phyloP scores from a whole-genome alignment of 2,888 invertebrate species.

The Brenthis daphne region DNA sequence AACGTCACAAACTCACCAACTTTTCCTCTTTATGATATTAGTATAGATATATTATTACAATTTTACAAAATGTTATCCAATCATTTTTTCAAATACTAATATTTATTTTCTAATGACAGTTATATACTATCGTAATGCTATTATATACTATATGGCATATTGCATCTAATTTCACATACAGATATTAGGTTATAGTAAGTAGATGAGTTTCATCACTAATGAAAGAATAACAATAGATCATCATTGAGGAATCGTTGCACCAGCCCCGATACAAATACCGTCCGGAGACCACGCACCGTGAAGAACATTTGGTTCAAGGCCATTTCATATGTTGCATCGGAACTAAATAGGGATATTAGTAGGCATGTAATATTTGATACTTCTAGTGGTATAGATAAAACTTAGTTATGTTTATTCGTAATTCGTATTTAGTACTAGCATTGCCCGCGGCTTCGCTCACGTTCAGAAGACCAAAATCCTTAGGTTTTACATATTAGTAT shows the following conservation, averaged over 20 bases:
- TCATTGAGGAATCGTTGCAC: slow-evolving; percentile 45
- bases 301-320: slow-evolving; percentile 74
- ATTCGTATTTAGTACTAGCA: no score
- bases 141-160: neutral
- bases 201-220: slow-evolving; percentile 57
- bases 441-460: no score
- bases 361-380: slow-evolving; percentile 2
- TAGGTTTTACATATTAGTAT: no score
- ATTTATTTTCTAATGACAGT: neutral
- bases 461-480: no score
- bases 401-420: no score
- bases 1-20: no score
- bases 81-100: no score
- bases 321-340: slow-evolving; percentile 42
- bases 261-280: slow-evolving; percentile 46
- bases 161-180: slow-evolving; percentile 2
- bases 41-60: no score
- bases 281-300: slow-evolving; percentile 59
- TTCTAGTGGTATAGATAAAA: no score
- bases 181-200: slow-evolving; percentile 19
- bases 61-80: no score
- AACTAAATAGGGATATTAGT: slow-evolving; percentile 23
- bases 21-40: no score
- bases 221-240: slow-evolving; percentile 76
- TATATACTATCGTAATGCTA: no score